Conservation (phyloP, 2,888 invertebrate species). For the Peribatodes rhomboidaria region DNA sequence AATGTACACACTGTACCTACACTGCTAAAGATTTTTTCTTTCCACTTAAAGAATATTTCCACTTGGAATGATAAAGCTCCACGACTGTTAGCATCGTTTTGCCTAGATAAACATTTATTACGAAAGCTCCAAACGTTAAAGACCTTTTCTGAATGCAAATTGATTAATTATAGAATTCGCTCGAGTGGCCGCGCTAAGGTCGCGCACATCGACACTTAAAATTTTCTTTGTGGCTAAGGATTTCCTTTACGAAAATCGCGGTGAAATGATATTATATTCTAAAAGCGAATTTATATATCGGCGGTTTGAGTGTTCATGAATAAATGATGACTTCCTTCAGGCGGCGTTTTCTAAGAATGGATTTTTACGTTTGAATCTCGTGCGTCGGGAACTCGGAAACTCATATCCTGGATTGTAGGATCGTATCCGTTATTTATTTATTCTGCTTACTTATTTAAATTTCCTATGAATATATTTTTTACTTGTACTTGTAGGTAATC, state of each 20-base stretch:
- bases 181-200: constrained; percentile 2
- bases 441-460: not conserved
- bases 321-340: constrained; percentile 38
- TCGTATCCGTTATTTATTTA: constrained; percentile 7
- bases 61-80: not conserved
- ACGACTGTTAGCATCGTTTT: not conserved
- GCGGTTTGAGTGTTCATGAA: constrained; percentile 42
- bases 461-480: constrained; percentile 1
- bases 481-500: not conserved
- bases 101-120: constrained; percentile 2
- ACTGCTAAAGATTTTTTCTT: too few species aligned
- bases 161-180: constrained; percentile 4
- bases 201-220: constrained; percentile 11
- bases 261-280: constrained; percentile 29
- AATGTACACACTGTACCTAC: too few species aligned
- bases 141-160: constrained; percentile 14
- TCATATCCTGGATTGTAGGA: constrained; percentile 3
- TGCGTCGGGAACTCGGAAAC: constrained; percentile 2
- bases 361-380: constrained; percentile 19
- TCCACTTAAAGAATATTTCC: too few species aligned
- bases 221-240: constrained; percentile 21
- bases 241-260: constrained; percentile 22
- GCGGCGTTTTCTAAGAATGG: constrained; percentile 16
- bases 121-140: not conserved
- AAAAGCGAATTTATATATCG: constrained; percentile 34